phyloP scores from a whole-genome alignment of 2,113 vertebrate genomes.

The Synchiropus splendidus region DNA sequence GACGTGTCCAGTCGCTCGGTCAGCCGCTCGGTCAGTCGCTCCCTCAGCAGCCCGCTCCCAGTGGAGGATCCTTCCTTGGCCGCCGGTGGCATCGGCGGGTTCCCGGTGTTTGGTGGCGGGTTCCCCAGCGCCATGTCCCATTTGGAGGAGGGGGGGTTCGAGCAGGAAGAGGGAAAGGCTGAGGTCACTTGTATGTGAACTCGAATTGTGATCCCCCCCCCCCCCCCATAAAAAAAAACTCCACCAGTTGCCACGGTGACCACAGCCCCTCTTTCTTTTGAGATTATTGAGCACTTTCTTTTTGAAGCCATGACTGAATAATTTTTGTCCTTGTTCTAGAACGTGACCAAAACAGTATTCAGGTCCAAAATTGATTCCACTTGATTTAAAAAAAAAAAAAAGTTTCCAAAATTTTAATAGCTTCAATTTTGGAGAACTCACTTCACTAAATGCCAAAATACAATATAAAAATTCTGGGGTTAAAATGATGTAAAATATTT shows the following conservation, averaged over 20 bases:
- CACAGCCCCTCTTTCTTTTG: not conserved
- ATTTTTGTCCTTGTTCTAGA: too few relatives aligned
- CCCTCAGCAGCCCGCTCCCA: constrained; percentile 15
- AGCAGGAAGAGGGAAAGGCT: constrained; percentile 88
- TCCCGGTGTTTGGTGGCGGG: constrained; percentile 72
- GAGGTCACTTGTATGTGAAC: constrained; percentile 92
- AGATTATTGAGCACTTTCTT: constrained; percentile 40
- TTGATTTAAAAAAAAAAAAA: too few relatives aligned
- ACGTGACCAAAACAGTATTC: too few relatives aligned
- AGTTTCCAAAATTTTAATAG: too few relatives aligned
- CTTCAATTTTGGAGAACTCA: too few relatives aligned
- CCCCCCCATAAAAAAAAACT: not conserved
- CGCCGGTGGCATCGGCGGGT: constrained; percentile 59
- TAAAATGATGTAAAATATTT: too few relatives aligned
- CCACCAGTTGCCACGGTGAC: not conserved
- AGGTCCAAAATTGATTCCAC: too few relatives aligned
- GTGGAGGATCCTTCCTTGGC: constrained; percentile 33
- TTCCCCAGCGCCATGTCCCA: constrained; percentile 73
- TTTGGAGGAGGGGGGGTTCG: constrained; percentile 82
- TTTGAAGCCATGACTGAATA: constrained; percentile 36
- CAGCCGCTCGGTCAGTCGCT: constrained; percentile 26
- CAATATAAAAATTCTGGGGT: too few relatives aligned
- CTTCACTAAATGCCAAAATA: too few relatives aligned
- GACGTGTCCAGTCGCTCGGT: constrained; percentile 42
- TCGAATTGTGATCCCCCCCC: not conserved